Conservation (phyloP, 2,888 invertebrate species). For the Syritta pipiens region DNA sequence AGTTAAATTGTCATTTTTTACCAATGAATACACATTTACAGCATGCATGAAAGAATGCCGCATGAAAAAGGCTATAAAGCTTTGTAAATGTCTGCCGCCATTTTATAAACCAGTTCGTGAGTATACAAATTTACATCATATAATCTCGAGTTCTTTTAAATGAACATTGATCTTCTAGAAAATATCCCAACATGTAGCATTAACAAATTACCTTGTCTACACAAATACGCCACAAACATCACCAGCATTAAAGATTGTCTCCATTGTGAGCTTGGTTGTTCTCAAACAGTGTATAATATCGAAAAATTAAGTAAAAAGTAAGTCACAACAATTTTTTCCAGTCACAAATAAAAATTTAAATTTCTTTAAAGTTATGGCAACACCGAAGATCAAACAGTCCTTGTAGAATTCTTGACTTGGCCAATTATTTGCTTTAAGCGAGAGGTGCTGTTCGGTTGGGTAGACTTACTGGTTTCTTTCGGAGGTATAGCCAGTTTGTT, state of each 20-base stretch:
- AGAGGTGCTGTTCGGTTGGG: conserved; percentile 91
- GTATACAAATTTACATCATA: conserved; percentile 63
- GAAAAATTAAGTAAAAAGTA: conserved; percentile 85
- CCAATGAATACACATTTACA: conserved; percentile 85
- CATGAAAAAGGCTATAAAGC: conserved; percentile 83
- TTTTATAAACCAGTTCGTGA: conserved; percentile 84
- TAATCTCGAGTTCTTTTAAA: background rate
- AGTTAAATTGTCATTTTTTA: conserved; percentile 81
- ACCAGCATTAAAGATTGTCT: conserved; percentile 82
- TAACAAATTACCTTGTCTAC: conserved; percentile 82
- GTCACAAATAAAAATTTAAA: background rate
- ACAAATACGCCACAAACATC: conserved; percentile 80
- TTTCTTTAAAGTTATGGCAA: conserved; percentile 70
- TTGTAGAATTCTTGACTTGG: conserved; percentile 86
- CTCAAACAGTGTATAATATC: conserved; percentile 87
- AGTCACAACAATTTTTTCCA: conserved; percentile 73
- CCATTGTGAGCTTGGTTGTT: conserved; percentile 86
- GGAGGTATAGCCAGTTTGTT: conserved; percentile 81
- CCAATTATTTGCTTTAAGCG: conserved; percentile 85
- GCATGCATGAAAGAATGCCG: conserved; percentile 88
- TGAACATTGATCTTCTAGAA: conserved; percentile 73
- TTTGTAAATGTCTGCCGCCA: conserved; percentile 86
- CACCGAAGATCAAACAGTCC: conserved; percentile 73
- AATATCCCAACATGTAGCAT: conserved; percentile 83
- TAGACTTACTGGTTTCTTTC: conserved; percentile 84